Evolutionary conservation across 2,797 vertebrate species (phyloP).

Genomic region (Sebastes matsubarae): DNA sequence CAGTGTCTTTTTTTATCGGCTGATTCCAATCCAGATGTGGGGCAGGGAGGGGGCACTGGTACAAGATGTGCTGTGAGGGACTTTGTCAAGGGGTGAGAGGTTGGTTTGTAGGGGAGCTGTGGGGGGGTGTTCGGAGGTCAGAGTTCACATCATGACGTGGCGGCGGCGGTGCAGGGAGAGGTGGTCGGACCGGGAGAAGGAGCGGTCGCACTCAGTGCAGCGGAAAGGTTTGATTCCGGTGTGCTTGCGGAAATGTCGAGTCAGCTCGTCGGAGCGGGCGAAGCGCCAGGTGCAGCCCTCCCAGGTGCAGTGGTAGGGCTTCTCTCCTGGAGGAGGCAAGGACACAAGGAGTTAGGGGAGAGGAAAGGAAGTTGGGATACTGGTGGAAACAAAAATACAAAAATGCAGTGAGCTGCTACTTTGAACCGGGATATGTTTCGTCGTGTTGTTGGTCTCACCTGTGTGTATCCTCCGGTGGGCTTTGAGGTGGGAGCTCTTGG

Average conservation of each 20-base stretch:
- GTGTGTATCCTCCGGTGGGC: slow-evolving; percentile 97
- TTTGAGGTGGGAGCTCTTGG: slow-evolving; percentile 98
- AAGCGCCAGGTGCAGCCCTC: slow-evolving; percentile 98
- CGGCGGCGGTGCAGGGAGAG: slow-evolving; percentile 94
- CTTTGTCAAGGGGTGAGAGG: not conserved
- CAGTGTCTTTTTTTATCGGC: not conserved
- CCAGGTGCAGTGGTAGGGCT: slow-evolving; percentile 97
- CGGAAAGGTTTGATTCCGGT: slow-evolving; percentile 96
- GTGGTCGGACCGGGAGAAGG: slow-evolving; percentile 97
- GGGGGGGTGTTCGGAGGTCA: not conserved
- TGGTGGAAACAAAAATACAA: not conserved
- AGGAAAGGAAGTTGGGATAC: not conserved
- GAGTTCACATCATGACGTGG: slow-evolving; percentile 94
- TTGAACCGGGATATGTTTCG: not conserved
- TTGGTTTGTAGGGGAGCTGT: not conserved
- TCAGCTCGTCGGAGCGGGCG: slow-evolving; percentile 95
- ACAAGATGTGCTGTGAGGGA: slow-evolving; percentile 44
- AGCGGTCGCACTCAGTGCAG: slow-evolving; percentile 95
- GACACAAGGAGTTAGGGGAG: not conserved
- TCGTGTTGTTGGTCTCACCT: slow-evolving; percentile 73
- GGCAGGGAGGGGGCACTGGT: slow-evolving; percentile 1
- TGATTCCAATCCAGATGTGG: not conserved
- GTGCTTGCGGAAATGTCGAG: slow-evolving; percentile 96
- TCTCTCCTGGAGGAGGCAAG: slow-evolving; percentile 86
- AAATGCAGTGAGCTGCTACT: not conserved